Conservation (phyloP, 2,888 invertebrate genomes). For the Allolobophora icterica region DNA sequence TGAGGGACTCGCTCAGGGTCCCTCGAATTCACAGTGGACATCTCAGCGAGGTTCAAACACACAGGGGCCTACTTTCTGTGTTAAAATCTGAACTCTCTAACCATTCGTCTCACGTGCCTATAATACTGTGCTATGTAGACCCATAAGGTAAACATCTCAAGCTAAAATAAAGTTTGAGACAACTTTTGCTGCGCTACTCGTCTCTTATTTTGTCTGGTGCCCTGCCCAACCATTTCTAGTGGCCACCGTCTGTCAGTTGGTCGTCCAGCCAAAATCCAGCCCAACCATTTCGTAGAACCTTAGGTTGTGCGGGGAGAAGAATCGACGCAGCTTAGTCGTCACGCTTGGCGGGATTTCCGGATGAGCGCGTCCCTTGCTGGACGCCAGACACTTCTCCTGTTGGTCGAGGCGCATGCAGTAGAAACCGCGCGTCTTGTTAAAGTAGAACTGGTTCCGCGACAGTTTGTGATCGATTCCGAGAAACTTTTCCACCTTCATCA, state of each 20-base stretch:
- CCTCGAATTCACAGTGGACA: background rate
- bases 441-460: conserved; percentile 82
- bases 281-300: conserved; percentile 79
- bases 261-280: conserved; percentile 83
- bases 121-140: background rate
- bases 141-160: no score
- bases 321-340: conserved; percentile 53
- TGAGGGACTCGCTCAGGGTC: background rate
- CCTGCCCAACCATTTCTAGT: background rate
- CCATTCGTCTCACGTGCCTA: background rate
- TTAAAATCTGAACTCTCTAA: no score
- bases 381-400: conserved; percentile 80
- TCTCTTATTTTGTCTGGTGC: background rate
- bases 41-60: background rate
- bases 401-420: conserved; percentile 73
- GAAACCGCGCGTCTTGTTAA: conserved; percentile 94
- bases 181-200: background rate
- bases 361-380: conserved; percentile 84
- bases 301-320: conserved; percentile 57
- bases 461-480: conserved; percentile 58
- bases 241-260: background rate
- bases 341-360: conserved; percentile 81
- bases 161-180: background rate
- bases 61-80: background rate
- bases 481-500: conserved; percentile 58